Conservation (phyloP, 2,113 vertebrate species). For the Rhizomys pruinosus region DNA sequence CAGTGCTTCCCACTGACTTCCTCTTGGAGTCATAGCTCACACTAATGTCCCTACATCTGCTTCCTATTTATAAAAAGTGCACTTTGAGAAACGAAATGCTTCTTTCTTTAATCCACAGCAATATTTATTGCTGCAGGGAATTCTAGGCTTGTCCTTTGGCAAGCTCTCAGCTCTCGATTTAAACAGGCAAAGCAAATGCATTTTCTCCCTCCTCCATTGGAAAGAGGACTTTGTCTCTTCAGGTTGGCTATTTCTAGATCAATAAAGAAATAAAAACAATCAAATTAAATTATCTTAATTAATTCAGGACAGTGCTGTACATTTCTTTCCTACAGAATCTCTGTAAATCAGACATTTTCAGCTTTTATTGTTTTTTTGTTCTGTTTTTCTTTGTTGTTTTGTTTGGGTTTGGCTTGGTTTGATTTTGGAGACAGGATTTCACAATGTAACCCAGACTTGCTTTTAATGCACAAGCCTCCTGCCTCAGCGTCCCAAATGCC, state of each 20-base stretch:
- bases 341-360: neutral
- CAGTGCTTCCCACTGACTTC: neutral
- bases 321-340: neutral
- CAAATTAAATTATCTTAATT: neutral
- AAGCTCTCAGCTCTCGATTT: slow-evolving; percentile 35
- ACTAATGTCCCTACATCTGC: neutral
- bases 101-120: slow-evolving; percentile 66
- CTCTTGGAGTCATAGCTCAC: slow-evolving; percentile 34
- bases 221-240: slow-evolving; percentile 37
- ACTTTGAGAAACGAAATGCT: slow-evolving; percentile 51
- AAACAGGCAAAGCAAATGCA: slow-evolving; percentile 50
- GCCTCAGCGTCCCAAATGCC: neutral
- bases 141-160: slow-evolving; percentile 60
- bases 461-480: neutral
- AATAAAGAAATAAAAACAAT: slow-evolving; percentile 41
- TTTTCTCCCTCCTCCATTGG: slow-evolving; percentile 36
- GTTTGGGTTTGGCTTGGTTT: neutral
- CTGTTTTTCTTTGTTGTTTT: neutral
- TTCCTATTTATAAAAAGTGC: slow-evolving; percentile 57
- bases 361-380: neutral
- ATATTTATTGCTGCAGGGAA: slow-evolving; percentile 67
- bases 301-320: neutral
- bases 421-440: neutral
- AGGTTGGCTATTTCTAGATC: neutral
- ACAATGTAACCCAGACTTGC: neutral